Base-by-base conservation (phyloP, 1,140 invertebrate genomes). In the Drosophila aff. region DNA sequence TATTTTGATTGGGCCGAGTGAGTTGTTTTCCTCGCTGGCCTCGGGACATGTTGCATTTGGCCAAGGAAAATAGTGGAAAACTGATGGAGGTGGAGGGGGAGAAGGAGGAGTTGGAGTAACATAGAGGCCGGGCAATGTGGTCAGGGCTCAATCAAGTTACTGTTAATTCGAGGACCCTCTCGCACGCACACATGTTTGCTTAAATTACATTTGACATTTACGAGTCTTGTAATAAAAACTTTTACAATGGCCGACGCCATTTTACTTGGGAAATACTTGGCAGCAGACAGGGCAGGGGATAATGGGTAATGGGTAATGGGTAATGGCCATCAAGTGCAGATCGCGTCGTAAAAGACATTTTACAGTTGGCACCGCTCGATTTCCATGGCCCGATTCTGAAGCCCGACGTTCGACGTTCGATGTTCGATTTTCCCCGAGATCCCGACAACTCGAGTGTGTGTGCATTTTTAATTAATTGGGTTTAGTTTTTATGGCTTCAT, bases 401-500 rank as follows among this genome's bases (percentile, higher is more conserved):
- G 52, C 44, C 18, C 71, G 4, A 46, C 64, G 28, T 21, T 36
- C 50, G 1, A 15, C 7, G 23, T 38, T 63, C 40, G 33, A 16
- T 11, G 69, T 43, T 50, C 69, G 44, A 73, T 73, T 50, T 52
- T 41, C 16, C 66, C 64, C 43, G 52, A 38, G 43, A 15, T 33
- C 59, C 26, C 69, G 31, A 44, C 40, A 18, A 31, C 9, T 77
- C 49, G 23, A 57, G 44, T 67, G 47, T 52, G 28, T 90, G 76
- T 87, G 89, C 89, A 91, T 91, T 91, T 91, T 91, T 91, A 91
- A 91, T 91, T 91, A 91, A 91, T 91, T 89, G 89, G 75, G 81
- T 91, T 82, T 91, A 89, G 84, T 91, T 91, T 91, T 91, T 91
- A 91, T 91, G 89, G 89, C 84, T 91, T 91, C 89, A 91, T 91